Evolutionary conservation across 1,140 invertebrate species (phyloP).

Genomic region (Andrena cerasifolii): DNA sequence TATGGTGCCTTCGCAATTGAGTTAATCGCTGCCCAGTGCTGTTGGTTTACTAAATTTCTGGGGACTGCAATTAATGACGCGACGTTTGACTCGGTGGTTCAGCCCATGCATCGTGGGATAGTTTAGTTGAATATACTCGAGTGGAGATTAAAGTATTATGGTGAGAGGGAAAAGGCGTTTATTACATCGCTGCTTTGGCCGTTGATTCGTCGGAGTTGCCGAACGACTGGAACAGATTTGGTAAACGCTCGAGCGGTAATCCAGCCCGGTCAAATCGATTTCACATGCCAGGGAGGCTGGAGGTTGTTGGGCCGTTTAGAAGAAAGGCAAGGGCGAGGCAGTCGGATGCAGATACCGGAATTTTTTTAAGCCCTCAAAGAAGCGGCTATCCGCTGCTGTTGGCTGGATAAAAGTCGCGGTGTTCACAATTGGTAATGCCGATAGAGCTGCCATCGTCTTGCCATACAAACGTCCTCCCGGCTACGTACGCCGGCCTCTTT

Average conservation of each 20-base stretch:
- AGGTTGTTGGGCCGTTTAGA: conserved; percentile 48
- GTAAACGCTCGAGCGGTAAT: conserved; percentile 45
- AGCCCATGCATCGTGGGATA: too few species aligned
- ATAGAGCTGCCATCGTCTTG: conserved; percentile 80
- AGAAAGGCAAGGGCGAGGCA: conserved; percentile 33
- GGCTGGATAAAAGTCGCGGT: conserved; percentile 64
- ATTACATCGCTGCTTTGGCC: too few species aligned
- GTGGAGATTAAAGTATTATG: too few species aligned
- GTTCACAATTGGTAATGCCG: conserved; percentile 69
- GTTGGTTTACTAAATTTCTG: too few species aligned
- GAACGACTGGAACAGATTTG: conserved; percentile 7
- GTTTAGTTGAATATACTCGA: too few species aligned
- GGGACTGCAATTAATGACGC: too few species aligned
- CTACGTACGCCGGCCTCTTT: conserved; percentile 71
- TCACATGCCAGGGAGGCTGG: conserved; percentile 61
- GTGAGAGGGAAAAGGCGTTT: not conserved
- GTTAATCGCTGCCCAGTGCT: too few species aligned
- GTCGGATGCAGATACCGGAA: conserved; percentile 44
- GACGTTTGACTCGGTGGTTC: too few species aligned
- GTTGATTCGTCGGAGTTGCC: not conserved
- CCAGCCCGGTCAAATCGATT: conserved; percentile 60
- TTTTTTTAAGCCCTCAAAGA: conserved; percentile 45
- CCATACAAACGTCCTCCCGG: conserved; percentile 79
- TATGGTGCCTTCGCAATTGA: too few species aligned
- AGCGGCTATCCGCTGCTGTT: conserved; percentile 29